Evolutionary conservation across 2,888 invertebrate species (phyloP).

Genomic region (Sphinx pinastri): DNA sequence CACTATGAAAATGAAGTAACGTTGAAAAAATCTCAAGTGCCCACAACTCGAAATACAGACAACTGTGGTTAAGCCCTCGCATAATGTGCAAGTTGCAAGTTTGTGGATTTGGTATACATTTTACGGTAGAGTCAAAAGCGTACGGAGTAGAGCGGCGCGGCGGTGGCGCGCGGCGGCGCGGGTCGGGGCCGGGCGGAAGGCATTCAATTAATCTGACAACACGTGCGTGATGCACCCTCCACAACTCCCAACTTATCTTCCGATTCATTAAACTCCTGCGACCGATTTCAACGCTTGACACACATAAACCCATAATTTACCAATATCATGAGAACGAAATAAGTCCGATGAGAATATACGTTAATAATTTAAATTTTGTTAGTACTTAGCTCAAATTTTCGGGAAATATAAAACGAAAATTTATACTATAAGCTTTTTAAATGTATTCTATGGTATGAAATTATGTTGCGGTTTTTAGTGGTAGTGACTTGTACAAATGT

Average conservation of each 20-base stretch:
- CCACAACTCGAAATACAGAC: constrained; percentile 50
- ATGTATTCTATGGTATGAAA: too few species aligned
- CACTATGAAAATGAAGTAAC: constrained; percentile 67
- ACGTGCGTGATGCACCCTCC: constrained; percentile 76
- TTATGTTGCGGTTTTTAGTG: too few species aligned
- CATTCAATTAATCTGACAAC: constrained; percentile 77
- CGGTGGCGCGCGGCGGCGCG: constrained; percentile 26
- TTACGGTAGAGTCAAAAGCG: constrained; percentile 40
- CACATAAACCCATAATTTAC: background rate
- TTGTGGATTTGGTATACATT: constrained; percentile 53
- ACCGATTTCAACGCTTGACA: constrained; percentile 27
- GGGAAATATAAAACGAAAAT: too few species aligned
- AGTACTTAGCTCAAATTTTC: too few species aligned
- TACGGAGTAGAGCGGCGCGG: constrained; percentile 33
- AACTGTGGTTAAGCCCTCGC: constrained; percentile 41
- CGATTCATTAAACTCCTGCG: constrained; percentile 63
- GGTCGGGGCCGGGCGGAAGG: constrained; percentile 48
- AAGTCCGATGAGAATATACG: too few species aligned
- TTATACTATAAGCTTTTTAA: too few species aligned
- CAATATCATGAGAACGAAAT: background rate
- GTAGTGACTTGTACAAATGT: too few species aligned
- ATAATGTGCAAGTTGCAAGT: constrained; percentile 46
- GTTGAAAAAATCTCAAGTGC: constrained; percentile 66
- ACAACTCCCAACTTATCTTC: constrained; percentile 58
- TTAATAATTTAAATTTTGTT: too few species aligned